phyloP scores from a whole-genome alignment of 2,113 vertebrate species.

The Trichomycterus rosablanca region DNA sequence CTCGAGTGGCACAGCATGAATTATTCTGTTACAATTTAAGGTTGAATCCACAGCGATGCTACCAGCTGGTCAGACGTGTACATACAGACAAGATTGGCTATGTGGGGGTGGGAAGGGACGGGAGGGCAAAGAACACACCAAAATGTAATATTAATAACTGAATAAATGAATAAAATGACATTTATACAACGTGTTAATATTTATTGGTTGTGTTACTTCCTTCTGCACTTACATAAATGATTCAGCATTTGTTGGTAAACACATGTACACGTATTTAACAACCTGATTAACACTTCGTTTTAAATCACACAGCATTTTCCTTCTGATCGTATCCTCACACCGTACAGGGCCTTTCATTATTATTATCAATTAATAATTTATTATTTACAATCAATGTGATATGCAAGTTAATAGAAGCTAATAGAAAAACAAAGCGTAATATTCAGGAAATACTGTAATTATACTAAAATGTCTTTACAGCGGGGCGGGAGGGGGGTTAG shows the following conservation, averaged over 20 bases:
- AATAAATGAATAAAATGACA: slow-evolving; percentile 26
- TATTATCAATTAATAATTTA: slow-evolving; percentile 38
- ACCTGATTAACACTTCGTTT: slow-evolving; percentile 50
- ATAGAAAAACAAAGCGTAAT: slow-evolving; percentile 29
- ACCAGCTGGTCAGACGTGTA: too few relatives aligned
- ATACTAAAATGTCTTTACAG: slow-evolving; percentile 41
- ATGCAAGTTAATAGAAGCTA: slow-evolving; percentile 31
- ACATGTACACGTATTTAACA: slow-evolving; percentile 64
- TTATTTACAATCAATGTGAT: slow-evolving; percentile 64
- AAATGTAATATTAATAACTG: too few relatives aligned
- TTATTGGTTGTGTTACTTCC: slow-evolving; percentile 60
- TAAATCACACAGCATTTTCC: slow-evolving; percentile 53
- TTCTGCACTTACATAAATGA: slow-evolving; percentile 60
- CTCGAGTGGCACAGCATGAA: too few relatives aligned
- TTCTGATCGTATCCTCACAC: slow-evolving; percentile 51
- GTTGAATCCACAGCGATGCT: too few relatives aligned
- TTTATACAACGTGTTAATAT: slow-evolving; percentile 54
- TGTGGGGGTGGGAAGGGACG: too few relatives aligned
- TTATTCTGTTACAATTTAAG: too few relatives aligned
- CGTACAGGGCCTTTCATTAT: slow-evolving; percentile 47
- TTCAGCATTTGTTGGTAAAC: slow-evolving; percentile 56
- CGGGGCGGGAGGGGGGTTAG: slow-evolving; percentile 22
- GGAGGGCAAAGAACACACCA: too few relatives aligned
- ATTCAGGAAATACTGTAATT: slow-evolving; percentile 37
- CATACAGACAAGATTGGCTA: too few relatives aligned